Evolutionary conservation across 2,113 vertebrate genomes (phyloP).

Genomic region (Pachypanchax playfairii): DNA sequence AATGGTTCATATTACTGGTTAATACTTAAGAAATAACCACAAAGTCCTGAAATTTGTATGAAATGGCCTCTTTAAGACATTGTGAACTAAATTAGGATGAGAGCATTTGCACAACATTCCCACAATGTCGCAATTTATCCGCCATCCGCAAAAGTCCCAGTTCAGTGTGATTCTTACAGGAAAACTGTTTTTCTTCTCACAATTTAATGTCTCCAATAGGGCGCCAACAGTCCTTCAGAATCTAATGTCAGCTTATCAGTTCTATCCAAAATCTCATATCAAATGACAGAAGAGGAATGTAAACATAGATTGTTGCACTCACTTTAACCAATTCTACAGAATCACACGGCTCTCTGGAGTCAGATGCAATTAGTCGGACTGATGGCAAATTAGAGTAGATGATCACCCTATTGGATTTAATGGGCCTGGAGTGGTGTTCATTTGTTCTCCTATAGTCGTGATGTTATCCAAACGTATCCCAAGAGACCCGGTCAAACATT

Average conservation of each 20-base stretch:
- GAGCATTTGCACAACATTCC: no score
- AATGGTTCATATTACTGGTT: no score
- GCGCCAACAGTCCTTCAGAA: conserved; percentile 1
- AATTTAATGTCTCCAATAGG: no score
- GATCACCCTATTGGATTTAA: conserved; percentile 76
- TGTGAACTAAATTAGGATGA: no score
- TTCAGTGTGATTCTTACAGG: no score
- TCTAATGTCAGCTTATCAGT: neutral
- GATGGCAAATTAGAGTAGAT: conserved; percentile 79
- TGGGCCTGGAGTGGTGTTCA: conserved; percentile 50
- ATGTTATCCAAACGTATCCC: conserved; percentile 66
- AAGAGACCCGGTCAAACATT: conserved; percentile 55
- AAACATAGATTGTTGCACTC: conserved; percentile 68
- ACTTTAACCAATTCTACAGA: conserved; percentile 71
- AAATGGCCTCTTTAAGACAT: no score
- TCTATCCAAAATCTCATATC: conserved; percentile 48
- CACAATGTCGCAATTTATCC: no score
- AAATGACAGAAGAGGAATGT: conserved; percentile 63
- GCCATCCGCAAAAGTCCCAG: no score
- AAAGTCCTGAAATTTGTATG: no score
- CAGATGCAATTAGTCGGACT: conserved; percentile 76
- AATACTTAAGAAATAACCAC: no score
- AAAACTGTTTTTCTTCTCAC: no score
- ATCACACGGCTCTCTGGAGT: conserved; percentile 72
- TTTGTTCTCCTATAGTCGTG: conserved; percentile 43